These are phyloP conservation scores for Nemopilema nomurai DNA, from an alignment of 30 jellyfish, hydroid and myxozoan genomes.

Conservation along the genomic window DNA sequence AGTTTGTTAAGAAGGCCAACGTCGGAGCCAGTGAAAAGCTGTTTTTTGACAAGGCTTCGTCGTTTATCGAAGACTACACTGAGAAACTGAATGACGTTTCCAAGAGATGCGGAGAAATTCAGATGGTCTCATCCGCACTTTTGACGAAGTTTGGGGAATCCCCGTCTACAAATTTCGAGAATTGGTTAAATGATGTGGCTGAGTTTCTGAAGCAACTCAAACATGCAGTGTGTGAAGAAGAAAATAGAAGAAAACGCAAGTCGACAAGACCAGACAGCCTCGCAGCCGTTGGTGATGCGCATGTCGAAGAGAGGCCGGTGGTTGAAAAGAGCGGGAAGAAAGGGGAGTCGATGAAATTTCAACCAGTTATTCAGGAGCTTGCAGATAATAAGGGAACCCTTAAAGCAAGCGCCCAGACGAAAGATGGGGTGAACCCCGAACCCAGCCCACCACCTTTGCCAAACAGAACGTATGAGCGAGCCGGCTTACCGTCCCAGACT, in stretches of 20 bases:
- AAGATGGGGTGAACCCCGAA: not conserved
- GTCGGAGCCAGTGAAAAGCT: conserved; percentile 14
- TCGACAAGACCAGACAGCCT: conserved; percentile 63
- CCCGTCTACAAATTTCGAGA: conserved; percentile 52
- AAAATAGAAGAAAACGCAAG: conserved; percentile 53
- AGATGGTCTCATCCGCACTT: conserved; percentile 40
- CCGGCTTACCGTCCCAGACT: not conserved
- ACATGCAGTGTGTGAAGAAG: conserved; percentile 71
- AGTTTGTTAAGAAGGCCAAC: conserved; percentile 18
- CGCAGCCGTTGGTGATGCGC: conserved; percentile 6
- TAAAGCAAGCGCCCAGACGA: not conserved
- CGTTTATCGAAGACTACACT: conserved; percentile 38
- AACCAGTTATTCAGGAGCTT: conserved; percentile 34
- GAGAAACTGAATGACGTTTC: conserved; percentile 33
- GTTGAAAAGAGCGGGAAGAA: not conserved
- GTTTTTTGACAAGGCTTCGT: conserved; percentile 47
- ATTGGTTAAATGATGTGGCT: conserved; percentile 80
- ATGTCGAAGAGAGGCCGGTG: not conserved
- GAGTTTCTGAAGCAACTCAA: conserved; percentile 81
- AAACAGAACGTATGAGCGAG: conserved; percentile 2
- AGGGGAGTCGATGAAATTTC: conserved; percentile 1
- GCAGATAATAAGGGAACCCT: conserved; percentile 20
- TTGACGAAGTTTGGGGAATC: conserved; percentile 82
- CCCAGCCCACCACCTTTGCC: conserved; percentile 44
- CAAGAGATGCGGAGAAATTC: conserved; percentile 54